Evolutionary conservation across 2,113 vertebrate species (phyloP).

Genomic region (Nothobranchius kuhntae): DNA sequence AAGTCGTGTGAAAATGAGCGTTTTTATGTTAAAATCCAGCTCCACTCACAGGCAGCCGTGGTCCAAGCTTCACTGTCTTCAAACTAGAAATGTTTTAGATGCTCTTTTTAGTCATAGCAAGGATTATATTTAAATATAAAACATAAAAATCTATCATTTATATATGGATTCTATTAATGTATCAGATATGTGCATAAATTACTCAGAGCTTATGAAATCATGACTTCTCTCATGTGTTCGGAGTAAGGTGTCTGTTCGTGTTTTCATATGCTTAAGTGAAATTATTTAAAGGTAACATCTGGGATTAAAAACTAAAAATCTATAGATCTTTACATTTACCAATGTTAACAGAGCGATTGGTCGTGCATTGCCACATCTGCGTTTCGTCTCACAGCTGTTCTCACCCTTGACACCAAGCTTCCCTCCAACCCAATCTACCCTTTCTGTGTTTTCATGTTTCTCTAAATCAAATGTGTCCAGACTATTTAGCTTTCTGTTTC

Average conservation of each 20-base stretch:
- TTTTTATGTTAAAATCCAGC: conserved; percentile 13
- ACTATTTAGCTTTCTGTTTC: conserved; percentile 12
- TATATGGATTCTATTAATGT: conserved; percentile 73
- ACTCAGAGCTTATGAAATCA: conserved; percentile 42
- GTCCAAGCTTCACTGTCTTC: conserved; percentile 52
- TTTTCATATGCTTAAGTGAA: conserved; percentile 47
- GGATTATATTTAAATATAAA: conserved; percentile 71
- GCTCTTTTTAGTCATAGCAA: conserved; percentile 67
- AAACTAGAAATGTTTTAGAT: conserved; percentile 58
- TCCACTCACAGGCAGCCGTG: conserved; percentile 9
- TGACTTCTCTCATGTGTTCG: conserved; percentile 47
- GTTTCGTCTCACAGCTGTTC: conserved; percentile 28
- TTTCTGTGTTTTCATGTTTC: conserved; percentile 17
- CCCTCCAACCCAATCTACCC: background rate
- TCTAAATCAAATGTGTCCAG: conserved; percentile 25
- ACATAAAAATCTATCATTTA: conserved; percentile 75
- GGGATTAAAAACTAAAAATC: conserved; percentile 5
- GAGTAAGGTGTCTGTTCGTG: conserved; percentile 36
- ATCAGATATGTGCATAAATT: conserved; percentile 57
- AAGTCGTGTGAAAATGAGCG: background rate
- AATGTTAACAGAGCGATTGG: conserved; percentile 16
- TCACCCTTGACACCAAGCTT: conserved; percentile 8
- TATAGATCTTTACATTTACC: conserved; percentile 15
- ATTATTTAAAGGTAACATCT: conserved; percentile 31
- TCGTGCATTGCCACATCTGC: conserved; percentile 16